Evolutionary conservation across 2,797 vertebrate species (phyloP), one percentile per base, ranked within the genome.

Genomic region (Tangara arthus): DNA sequence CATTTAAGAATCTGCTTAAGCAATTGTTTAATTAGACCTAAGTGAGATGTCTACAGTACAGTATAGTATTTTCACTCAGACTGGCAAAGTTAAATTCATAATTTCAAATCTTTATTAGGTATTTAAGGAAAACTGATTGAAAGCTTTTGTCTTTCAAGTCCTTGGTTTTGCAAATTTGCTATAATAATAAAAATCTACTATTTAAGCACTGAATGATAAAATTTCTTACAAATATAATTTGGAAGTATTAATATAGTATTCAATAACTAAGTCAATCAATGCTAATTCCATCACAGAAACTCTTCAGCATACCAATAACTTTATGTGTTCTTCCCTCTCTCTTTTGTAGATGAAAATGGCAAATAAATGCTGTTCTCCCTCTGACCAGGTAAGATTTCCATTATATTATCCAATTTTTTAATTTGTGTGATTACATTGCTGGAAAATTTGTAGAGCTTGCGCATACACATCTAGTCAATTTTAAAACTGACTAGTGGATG

Each of bases 301-400:
- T 89, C 8, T 63, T 39, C 13, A 65, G 12, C 47, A 3, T 55
- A 32, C 56, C 52, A 53, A 26, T 82, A 91, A 61, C 2, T 22
- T 57, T 83, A 5, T 94, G 14, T 89, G 23, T 87, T 95, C 15
- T 71, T 84, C 49, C 56, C 37, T 96, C 34, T 96, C 49, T 96
- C 46, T 91, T 90, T 95, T 86, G 13, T 95, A 99, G 98, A 98
- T 98, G 94, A 98, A 98, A 97, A 97, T 97, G 96, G 96, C 97
- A 78, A 98, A 98, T 91, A 98, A 98, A 96, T 97, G 97, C 96
- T 98, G 96, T 91, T 98, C 98, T 93, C 95, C 98, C 15, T 97
- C 97, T 76, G 98, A 98, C 17, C 98, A 98, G 98, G 98, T 99
- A 98, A 94, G 97, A 84, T 28, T 82, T 42, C 35, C 9, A 23